Conservation (phyloP, 2,888 invertebrate genomes). For the Metallyticus violacea region DNA sequence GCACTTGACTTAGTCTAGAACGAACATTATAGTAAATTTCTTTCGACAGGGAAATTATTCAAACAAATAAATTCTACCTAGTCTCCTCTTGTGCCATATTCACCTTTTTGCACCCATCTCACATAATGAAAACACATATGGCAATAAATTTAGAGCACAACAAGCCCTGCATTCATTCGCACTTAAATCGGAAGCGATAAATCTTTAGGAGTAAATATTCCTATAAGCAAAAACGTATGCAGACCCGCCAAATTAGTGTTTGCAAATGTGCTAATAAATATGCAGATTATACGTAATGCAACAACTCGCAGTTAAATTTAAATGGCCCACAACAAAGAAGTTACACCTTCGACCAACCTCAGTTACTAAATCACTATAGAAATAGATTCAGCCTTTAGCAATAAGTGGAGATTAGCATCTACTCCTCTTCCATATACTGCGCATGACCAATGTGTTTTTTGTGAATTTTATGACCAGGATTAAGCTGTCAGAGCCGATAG, state of each 20-base stretch:
- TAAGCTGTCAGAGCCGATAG: not conserved
- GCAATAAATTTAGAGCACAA: not conserved
- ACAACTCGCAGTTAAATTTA: not conserved
- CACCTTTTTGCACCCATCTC: too few species aligned
- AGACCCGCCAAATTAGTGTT: not conserved
- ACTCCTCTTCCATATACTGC: not conserved
- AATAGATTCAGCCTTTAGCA: not conserved
- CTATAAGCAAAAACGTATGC: not conserved
- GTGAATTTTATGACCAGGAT: not conserved
- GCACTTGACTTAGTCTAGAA: too few species aligned
- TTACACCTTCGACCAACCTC: not conserved
- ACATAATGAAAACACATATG: not conserved
- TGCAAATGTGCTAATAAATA: not conserved
- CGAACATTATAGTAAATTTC: too few species aligned
- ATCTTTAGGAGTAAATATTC: not conserved
- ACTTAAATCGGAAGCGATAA: not conserved
- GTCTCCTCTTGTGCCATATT: too few species aligned
- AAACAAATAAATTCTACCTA: too few species aligned
- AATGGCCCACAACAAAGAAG: not conserved
- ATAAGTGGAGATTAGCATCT: not conserved
- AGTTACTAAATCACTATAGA: not conserved
- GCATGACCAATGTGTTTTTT: not conserved
- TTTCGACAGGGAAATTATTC: too few species aligned
- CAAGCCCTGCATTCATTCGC: not conserved
- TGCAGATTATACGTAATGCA: not conserved